Percentiles rank a stretch among this genome's conserved stretches.
These are phyloP conservation scores for Chesias legatella DNA, from an alignment of 2,888 invertebrate genomes.

Conservation along the genomic window DNA sequence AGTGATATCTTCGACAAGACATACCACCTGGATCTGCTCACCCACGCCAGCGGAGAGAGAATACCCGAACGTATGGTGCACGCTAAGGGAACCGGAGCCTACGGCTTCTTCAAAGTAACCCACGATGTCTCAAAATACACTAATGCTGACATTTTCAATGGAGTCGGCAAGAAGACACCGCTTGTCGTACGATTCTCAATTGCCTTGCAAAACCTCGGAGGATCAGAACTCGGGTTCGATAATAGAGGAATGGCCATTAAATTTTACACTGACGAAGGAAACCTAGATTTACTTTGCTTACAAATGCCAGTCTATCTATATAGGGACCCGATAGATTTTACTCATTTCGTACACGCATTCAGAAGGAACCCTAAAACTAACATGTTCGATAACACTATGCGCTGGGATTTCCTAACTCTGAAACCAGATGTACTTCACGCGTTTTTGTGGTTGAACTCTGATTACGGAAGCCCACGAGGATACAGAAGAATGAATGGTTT, in stretches of 20 bases:
- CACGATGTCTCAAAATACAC: constrained; percentile 88
- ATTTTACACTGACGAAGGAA: constrained; percentile 93
- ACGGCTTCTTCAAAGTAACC: constrained; percentile 90
- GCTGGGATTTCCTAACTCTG: constrained; percentile 92
- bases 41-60: constrained; percentile 88
- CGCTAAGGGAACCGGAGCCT: constrained; percentile 94
- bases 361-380: constrained; percentile 94
- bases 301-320: constrained; percentile 94
- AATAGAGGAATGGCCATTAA: constrained; percentile 93
- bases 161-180: constrained; percentile 88
- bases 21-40: constrained; percentile 51
- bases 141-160: constrained; percentile 87
- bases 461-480: constrained; percentile 94
- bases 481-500: constrained; percentile 94
- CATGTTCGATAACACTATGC: constrained; percentile 90
- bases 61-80: constrained; percentile 96
- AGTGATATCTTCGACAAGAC: constrained; percentile 62
- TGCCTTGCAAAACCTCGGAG: constrained; percentile 89
- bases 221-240: constrained; percentile 90
- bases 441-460: constrained; percentile 87
- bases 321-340: constrained; percentile 90
- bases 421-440: constrained; percentile 90
- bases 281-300: constrained; percentile 92
- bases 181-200: constrained; percentile 87
- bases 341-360: constrained; percentile 92